phyloP scores from a whole-genome alignment of 2,797 vertebrate genomes.

The Schizothorax lantsangensis region DNA sequence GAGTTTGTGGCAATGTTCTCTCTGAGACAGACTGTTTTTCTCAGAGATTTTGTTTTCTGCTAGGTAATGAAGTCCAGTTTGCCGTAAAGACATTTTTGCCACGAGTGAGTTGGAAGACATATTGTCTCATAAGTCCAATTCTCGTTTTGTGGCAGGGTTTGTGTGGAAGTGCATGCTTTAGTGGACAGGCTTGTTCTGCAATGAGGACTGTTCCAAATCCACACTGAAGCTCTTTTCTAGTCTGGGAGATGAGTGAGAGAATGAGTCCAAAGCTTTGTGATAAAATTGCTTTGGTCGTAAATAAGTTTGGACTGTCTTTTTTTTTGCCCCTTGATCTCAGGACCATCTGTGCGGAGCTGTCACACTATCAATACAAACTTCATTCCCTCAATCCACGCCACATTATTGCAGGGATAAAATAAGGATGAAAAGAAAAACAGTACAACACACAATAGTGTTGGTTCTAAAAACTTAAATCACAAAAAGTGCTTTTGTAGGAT shows the following conservation, averaged over 20 bases:
- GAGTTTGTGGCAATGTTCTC: constrained; percentile 50
- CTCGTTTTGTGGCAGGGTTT: constrained; percentile 43
- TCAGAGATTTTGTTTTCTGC: constrained; percentile 41
- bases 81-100: constrained; percentile 50
- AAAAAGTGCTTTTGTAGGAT: neutral
- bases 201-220: constrained; percentile 38
- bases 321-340: constrained; percentile 47
- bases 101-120: constrained; percentile 46
- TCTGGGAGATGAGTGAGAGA: constrained; percentile 35
- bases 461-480: neutral
- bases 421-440: constrained; percentile 29
- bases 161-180: constrained; percentile 38
- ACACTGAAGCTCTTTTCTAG: constrained; percentile 43
- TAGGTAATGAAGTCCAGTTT: constrained; percentile 53
- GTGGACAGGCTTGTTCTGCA: constrained; percentile 27
- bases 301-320: constrained; percentile 53
- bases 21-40: constrained; percentile 38
- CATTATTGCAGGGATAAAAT: constrained; percentile 45
- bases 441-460: neutral
- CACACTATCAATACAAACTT: constrained; percentile 47
- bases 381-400: constrained; percentile 49
- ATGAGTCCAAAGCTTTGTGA: constrained; percentile 47
- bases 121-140: constrained; percentile 55
- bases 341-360: constrained; percentile 47
- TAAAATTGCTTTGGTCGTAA: constrained; percentile 59